Evolutionary conservation across 2,888 invertebrate species (phyloP).

Genomic region (Phymatocera aterrima): DNA sequence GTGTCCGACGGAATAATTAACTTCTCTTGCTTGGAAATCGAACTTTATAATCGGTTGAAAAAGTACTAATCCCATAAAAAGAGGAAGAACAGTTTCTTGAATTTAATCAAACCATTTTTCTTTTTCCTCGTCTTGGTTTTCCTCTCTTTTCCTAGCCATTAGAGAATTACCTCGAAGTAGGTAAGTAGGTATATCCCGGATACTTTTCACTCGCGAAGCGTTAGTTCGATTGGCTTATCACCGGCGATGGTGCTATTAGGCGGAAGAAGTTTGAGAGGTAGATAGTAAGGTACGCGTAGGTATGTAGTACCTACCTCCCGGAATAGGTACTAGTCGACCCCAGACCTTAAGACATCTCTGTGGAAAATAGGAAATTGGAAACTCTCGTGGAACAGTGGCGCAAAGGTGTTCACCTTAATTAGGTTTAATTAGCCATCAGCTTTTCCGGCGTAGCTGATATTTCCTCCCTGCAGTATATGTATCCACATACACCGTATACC

Average conservation of each 20-base stretch:
- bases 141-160: not conserved
- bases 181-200: not conserved
- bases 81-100: no score
- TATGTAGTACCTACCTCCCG: no score
- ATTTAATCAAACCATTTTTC: no score
- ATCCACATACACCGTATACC: not conserved
- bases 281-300: no score
- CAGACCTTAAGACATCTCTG: not conserved
- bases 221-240: slow-evolving; percentile 34
- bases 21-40: no score
- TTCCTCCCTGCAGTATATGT: no score
- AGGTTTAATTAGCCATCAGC: slow-evolving; percentile 40
- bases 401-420: slow-evolving; percentile 42
- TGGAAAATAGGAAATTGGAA: slow-evolving; percentile 36
- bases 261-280: slow-evolving; percentile 20
- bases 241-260: not conserved
- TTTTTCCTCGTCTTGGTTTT: not conserved
- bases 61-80: no score
- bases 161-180: not conserved
- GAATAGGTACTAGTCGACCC: not conserved
- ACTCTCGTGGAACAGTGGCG: slow-evolving; percentile 37
- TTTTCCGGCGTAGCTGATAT: slow-evolving; percentile 37
- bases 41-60: no score
- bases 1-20: no score
- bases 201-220: slow-evolving; percentile 23